Evolutionary conservation across 1,140 invertebrate species (phyloP).

Genomic region (Lysiphlebus fabarum): DNA sequence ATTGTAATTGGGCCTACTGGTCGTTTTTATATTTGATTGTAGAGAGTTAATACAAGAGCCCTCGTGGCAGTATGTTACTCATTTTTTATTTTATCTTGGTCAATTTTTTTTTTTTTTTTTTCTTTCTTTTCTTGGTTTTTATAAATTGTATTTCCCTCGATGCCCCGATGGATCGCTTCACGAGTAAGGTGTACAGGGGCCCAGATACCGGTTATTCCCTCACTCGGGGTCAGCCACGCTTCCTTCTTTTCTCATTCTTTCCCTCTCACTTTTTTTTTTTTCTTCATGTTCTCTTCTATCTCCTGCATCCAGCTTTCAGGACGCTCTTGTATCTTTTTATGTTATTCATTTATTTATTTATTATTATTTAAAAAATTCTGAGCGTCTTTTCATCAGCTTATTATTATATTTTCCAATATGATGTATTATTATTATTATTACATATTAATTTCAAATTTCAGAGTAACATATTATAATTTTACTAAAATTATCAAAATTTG

Average conservation of each 20-base stretch:
- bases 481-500: no score
- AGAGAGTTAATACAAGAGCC: no score
- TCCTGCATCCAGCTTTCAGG: background rate
- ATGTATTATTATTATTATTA: no score
- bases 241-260: constrained; percentile 26
- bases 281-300: constrained; percentile 4
- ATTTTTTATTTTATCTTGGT: no score
- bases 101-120: background rate
- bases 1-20: no score
- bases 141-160: background rate
- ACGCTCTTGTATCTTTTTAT: background rate
- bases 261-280: constrained; percentile 18
- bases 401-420: no score
- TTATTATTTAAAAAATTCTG: background rate
- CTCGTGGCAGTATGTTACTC: no score
- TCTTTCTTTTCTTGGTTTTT: background rate
- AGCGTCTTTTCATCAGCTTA: no score
- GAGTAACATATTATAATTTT: no score
- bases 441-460: no score
- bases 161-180: background rate
- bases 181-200: constrained; percentile 21
- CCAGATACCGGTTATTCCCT: constrained; percentile 26
- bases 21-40: no score
- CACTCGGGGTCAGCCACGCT: constrained; percentile 25
- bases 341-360: background rate